Evolutionary conservation across 2,113 vertebrate genomes (phyloP), one percentile per base, ranked within the genome.

Genomic region (Laterallus jamaicensis): DNA sequence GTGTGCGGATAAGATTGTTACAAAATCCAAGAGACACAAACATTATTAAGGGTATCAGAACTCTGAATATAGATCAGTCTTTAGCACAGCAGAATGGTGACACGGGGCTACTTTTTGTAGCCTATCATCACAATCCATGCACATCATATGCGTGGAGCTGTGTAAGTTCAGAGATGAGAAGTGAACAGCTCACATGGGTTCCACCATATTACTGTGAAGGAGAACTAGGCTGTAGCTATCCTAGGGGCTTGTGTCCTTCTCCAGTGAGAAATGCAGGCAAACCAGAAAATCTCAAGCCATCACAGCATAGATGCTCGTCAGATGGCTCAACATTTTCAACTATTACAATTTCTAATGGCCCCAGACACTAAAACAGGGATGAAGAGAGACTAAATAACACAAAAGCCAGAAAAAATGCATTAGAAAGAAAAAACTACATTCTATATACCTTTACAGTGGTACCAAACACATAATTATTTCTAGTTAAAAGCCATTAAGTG

Each of bases 81-180:
- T 64, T 4, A 74, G 20, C 28, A 19, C 54, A 54, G 26, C 1
- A 5, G 4, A 76, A 42, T 11, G 29, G 26, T 2, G 20, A 59
- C 35, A 52, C 55, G 26, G 44, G 16, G 21, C 24, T n/a, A 35
- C 42, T 21, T 16, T 49, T 12, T 55, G 39, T 7, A 71, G 39
- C 39, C 13, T 22, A 3, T 20, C 44, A 64, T 6, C 50, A 32
- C 17, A 29, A 69, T 6, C 52, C 35, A 47, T 2, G 9, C 29
- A 18, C 20, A 28, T 17, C 1, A 0, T 49, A 63, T 0, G 5
- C 0, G 1, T 0, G 0, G 21, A 25, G 18, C 56, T 59, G 56
- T 22, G 31, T 10, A 12, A 56, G 26, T 15, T 47, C 59, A 54
- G 54, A 67, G 20, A 22, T 0, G 2, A 28, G 24, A 91, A 69